phyloP scores from a whole-genome alignment of 2,797 vertebrate genomes.

The Falco peregrinus region DNA sequence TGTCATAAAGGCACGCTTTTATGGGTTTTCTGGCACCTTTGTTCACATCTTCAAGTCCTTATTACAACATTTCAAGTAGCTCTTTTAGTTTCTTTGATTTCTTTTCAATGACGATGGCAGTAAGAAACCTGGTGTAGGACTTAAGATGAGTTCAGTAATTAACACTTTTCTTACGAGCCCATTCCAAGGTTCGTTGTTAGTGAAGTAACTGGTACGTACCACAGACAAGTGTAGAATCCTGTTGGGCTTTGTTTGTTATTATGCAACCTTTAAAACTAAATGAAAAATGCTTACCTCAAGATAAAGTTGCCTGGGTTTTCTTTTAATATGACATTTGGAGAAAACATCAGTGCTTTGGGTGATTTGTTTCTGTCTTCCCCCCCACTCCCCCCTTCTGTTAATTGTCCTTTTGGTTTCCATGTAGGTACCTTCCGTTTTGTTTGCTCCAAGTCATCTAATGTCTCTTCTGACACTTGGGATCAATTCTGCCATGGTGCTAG shows the following conservation, averaged over 20 bases:
- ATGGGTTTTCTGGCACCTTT: not conserved
- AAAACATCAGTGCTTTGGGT: not conserved
- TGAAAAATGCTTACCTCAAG: not conserved
- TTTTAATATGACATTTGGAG: not conserved
- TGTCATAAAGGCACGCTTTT: not conserved
- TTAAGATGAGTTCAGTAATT: not conserved
- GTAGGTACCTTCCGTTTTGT: slow-evolving; percentile 95
- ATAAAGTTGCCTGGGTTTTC: not conserved
- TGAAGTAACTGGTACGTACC: not conserved
- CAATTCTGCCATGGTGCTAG: slow-evolving; percentile 96
- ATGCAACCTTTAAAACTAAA: not conserved
- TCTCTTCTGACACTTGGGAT: slow-evolving; percentile 95
- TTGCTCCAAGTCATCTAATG: slow-evolving; percentile 96
- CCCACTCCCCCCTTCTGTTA: not conserved
- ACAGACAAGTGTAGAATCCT: not conserved
- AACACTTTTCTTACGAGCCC: not conserved
- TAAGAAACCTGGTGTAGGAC: not conserved
- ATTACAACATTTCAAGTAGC: not conserved
- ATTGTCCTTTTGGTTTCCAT: not conserved
- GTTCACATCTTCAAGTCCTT: not conserved
- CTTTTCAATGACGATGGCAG: not conserved
- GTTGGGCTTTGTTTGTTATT: not conserved
- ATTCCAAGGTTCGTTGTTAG: not conserved
- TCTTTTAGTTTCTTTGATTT: not conserved
- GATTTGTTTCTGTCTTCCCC: not conserved